These are phyloP conservation scores for Marronus borbonicus DNA, from an alignment of 2,888 invertebrate species.

Conservation along the genomic window DNA sequence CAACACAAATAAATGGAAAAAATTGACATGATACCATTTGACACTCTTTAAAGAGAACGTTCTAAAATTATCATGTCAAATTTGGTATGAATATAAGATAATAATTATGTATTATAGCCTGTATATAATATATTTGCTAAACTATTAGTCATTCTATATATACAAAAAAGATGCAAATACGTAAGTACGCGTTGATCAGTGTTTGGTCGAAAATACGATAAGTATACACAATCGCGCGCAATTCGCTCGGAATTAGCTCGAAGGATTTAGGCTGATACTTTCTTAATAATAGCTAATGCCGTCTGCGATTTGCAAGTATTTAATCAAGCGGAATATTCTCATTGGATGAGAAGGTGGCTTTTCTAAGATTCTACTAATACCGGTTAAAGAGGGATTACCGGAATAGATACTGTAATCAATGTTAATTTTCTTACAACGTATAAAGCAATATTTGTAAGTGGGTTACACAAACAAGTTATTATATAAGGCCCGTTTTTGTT, in stretches of 20 bases:
- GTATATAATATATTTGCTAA: constrained; percentile 2
- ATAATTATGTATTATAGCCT: neutral
- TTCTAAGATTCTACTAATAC: constrained; percentile 12
- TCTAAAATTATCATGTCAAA: neutral
- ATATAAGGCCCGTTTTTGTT: neutral
- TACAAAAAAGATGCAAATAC: neutral
- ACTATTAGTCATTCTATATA: too few relatives aligned
- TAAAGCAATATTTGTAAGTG: constrained; percentile 6
- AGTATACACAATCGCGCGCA: neutral
- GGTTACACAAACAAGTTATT: constrained; percentile 6
- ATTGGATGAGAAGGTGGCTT: neutral
- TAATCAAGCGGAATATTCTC: constrained; percentile 12
- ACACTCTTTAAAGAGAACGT: neutral
- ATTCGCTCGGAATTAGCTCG: neutral
- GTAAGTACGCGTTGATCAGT: neutral
- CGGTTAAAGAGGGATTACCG: constrained; percentile 10
- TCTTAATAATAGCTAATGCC: constrained; percentile 7
- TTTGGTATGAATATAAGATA: neutral
- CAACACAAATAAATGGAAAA: neutral
- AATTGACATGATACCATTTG: neutral
- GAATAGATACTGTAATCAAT: constrained; percentile 19
- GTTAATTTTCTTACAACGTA: constrained; percentile 14
- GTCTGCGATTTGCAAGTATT: constrained; percentile 6
- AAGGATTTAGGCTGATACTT: constrained; percentile 19
- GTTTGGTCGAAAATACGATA: constrained; percentile 1